Evolutionary conservation across 2,113 vertebrate species (phyloP).

Genomic region (Perca schrenkii): DNA sequence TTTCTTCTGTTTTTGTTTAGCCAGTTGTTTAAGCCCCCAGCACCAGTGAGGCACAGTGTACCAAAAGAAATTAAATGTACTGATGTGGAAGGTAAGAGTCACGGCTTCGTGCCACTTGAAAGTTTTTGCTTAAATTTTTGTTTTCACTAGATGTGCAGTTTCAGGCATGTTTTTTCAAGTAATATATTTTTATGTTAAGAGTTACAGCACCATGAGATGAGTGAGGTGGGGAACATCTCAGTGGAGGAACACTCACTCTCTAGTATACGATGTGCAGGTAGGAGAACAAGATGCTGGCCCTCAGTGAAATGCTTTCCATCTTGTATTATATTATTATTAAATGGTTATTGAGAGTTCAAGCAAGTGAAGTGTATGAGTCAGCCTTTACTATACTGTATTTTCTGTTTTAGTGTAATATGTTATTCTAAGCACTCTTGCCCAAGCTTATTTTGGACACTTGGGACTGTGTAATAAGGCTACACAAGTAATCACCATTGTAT

Average conservation of each 20-base stretch:
- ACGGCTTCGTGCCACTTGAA: background rate
- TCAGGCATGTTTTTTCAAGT: background rate
- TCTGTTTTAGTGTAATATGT: background rate
- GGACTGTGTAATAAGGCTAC: background rate
- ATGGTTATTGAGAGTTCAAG: background rate
- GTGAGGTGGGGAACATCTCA: constrained; percentile 12
- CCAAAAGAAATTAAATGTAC: background rate
- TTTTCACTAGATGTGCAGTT: constrained; percentile 28
- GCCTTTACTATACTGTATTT: background rate
- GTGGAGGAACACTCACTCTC: constrained; percentile 8
- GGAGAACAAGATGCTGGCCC: background rate
- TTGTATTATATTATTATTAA: background rate
- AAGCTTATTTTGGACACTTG: background rate
- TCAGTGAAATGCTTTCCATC: background rate
- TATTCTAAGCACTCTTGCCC: background rate
- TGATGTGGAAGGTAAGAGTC: constrained; percentile 52
- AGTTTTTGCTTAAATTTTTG: background rate
- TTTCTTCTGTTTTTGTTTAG: constrained; percentile 31
- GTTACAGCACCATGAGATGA: constrained; percentile 53
- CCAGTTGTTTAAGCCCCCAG: constrained; percentile 29
- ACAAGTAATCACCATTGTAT: background rate
- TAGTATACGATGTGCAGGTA: constrained; percentile 75
- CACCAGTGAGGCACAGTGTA: constrained; percentile 22
- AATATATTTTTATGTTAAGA: constrained; percentile 61
- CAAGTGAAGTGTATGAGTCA: background rate